Base-by-base conservation (phyloP, 2,113 vertebrate species). In the Castor canadensis region DNA sequence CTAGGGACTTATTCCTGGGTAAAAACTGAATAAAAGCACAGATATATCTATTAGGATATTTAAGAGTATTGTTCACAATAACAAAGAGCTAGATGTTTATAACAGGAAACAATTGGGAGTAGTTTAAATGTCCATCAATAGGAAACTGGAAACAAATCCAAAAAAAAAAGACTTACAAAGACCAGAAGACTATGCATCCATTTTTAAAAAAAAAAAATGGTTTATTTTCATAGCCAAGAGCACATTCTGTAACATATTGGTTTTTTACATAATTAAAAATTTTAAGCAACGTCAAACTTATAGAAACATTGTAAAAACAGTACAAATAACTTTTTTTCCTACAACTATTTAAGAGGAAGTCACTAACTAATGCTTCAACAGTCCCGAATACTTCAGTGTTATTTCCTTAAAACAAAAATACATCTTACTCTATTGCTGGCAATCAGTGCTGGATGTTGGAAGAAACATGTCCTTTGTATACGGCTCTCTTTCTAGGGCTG, bases 61-160 rank as follows among this genome's bases (percentile, higher is more conserved):
- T 49, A 82, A 20, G 75, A 72, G 19, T 62, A 67, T 6, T 73
- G 43, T 85, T 87, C 40, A 84, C 83, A 87, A 60, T 67, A 88
- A 87, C 19, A 88, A 85, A 85, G 60, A 87, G 54, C 20, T 80
- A 9, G 43, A 66, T 84, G 13, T 62, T 81, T 81, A 93, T 49
- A 89, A 91, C 10, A 93, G 26, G 73, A 95, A 90, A 93, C 40
- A 84, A 86, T 0, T 9, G 22, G 17, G 84, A 90, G n/a, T 60
- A 80, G 71, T 47, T 79, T 84, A 93, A 95, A 97, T 75, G 9
- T 0, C 6, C 32, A 92, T 93, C 60, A 82, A 77, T 82, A 90
- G 45, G 38, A 94, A 26, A 76, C 0, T 13, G 6, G 47, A 43
- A 54, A 93, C 64, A 79, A 71, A n/a, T n/a, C n/a, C n/a, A n/a